phyloP scores from a whole-genome alignment of 2,113 vertebrate genomes.

The Oreochromis niloticus region DNA sequence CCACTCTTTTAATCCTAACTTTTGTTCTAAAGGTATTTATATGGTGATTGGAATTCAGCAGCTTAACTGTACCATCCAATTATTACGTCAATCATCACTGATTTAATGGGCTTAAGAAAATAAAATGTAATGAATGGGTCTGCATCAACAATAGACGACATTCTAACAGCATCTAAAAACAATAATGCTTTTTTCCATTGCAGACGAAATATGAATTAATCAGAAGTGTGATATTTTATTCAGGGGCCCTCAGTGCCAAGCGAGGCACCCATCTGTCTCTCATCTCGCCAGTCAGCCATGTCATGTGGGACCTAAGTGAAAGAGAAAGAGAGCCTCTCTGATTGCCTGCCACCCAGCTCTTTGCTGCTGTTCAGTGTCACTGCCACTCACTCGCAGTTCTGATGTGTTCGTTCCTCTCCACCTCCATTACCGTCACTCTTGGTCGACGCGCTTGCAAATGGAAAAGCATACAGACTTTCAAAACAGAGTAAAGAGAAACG shows the following conservation, averaged over 20 bases:
- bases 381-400: slow-evolving; percentile 62
- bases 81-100: not conserved
- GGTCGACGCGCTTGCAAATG: slow-evolving; percentile 64
- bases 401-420: slow-evolving; percentile 59
- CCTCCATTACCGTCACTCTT: slow-evolving; percentile 62
- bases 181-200: slow-evolving; percentile 18
- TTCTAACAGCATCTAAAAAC: slow-evolving; percentile 17
- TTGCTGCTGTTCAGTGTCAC: slow-evolving; percentile 67
- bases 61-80: not conserved
- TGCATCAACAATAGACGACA: slow-evolving; percentile 2
- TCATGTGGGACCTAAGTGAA: slow-evolving; percentile 59
- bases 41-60: not conserved
- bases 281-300: slow-evolving; percentile 64
- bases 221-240: slow-evolving; percentile 72
- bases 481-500: slow-evolving; percentile 21
- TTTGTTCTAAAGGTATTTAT: not conserved
- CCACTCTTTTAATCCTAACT: not conserved
- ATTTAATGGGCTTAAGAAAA: not conserved
- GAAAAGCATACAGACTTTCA: slow-evolving; percentile 31
- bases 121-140: not conserved
- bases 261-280: slow-evolving; percentile 59
- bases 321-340: slow-evolving; percentile 45
- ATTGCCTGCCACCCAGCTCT: slow-evolving; percentile 55
- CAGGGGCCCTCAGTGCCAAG: slow-evolving; percentile 38
- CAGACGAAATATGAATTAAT: slow-evolving; percentile 67